phyloP scores from a whole-genome alignment of 2,888 invertebrate genomes.

The Heliconius ismenius region DNA sequence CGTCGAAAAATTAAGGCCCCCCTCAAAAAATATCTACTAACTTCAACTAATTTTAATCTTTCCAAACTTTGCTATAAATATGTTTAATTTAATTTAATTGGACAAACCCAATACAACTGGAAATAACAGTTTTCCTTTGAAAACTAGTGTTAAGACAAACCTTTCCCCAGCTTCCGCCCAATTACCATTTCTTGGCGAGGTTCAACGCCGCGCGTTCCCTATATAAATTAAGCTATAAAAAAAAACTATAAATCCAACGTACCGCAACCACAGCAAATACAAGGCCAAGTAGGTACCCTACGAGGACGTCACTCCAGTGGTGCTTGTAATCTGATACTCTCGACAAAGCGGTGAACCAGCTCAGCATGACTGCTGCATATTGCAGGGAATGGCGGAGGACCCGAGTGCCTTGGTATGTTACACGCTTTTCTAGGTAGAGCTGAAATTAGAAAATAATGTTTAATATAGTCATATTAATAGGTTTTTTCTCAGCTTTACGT shows the following conservation, averaged over 20 bases:
- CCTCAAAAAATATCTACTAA: no score
- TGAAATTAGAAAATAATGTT: constrained; percentile 57
- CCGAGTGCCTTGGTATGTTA: constrained; percentile 89
- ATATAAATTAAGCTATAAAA: not conserved
- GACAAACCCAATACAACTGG: no score
- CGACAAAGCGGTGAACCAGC: constrained; percentile 93
- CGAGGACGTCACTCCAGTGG: constrained; percentile 98
- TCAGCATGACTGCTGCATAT: constrained; percentile 88
- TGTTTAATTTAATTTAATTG: no score
- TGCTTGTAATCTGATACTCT: constrained; percentile 97
- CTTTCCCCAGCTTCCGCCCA: no score
- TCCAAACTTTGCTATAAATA: no score
- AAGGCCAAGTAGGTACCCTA: constrained; percentile 87
- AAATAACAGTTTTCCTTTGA: no score
- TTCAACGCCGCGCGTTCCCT: no score
- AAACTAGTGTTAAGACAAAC: no score
- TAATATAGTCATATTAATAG: not conserved
- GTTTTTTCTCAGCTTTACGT: no score
- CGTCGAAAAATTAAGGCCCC: no score
- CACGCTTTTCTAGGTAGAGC: constrained; percentile 93
- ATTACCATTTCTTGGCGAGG: no score
- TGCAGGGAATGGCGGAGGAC: constrained; percentile 92
- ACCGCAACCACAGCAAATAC: constrained; percentile 86
- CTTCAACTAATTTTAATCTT: not conserved
- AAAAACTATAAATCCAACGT: constrained; percentile 57